phyloP scores from a whole-genome alignment of 2,113 vertebrate genomes.

The Romanogobio albipinnatus region DNA sequence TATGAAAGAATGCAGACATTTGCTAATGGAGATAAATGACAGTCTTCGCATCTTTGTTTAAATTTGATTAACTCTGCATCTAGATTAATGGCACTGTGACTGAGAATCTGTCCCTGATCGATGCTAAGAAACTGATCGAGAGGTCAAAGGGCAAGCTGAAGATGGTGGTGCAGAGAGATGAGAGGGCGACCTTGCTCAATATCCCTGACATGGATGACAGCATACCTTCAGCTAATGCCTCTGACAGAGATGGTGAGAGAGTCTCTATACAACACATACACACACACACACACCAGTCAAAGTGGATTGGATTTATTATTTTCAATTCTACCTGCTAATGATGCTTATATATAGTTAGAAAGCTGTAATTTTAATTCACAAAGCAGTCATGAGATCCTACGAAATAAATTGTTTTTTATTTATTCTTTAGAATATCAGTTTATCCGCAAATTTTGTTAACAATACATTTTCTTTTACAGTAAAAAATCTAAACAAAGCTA shows the following conservation, averaged over 20 bases:
- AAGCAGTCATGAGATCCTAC: background rate
- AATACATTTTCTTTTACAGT: too few relatives aligned
- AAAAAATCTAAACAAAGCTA: too few relatives aligned
- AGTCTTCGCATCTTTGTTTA: background rate
- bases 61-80: background rate
- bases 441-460: background rate
- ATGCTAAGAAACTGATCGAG: slow-evolving; percentile 98
- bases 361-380: background rate
- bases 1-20: background rate
- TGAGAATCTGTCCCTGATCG: slow-evolving; percentile 98
- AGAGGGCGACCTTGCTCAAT: slow-evolving; percentile 92
- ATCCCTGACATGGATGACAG: slow-evolving; percentile 98
- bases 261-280: slow-evolving; percentile 1
- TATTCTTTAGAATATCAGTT: background rate
- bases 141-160: slow-evolving; percentile 99
- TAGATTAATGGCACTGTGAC: slow-evolving; percentile 99
- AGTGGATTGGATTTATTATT: background rate
- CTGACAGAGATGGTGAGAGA: slow-evolving; percentile 93
- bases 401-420: background rate
- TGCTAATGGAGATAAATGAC: background rate
- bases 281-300: background rate
- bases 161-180: slow-evolving; percentile 98
- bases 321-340: background rate
- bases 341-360: too few relatives aligned
- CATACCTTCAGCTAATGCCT: slow-evolving; percentile 95